Evolutionary conservation across 2,888 invertebrate species (phyloP).

Genomic region (Drosophila ezoana): DNA sequence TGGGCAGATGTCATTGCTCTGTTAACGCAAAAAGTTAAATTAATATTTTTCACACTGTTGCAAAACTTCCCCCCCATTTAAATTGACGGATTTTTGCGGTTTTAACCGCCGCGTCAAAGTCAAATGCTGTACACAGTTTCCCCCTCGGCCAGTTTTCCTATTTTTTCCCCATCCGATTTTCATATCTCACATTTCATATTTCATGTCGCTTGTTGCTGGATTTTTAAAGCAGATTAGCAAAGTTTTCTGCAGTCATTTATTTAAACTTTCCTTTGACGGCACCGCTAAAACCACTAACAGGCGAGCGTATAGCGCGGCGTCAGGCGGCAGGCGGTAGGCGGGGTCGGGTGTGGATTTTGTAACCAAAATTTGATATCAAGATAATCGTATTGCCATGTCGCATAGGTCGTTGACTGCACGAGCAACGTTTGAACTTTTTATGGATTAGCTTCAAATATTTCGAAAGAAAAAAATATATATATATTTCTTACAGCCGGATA

Average conservation of each 20-base stretch:
- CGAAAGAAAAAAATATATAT: neutral
- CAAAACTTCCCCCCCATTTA: slow-evolving; percentile 44
- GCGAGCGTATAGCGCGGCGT: neutral
- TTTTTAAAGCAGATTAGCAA: slow-evolving; percentile 74
- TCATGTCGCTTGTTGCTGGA: slow-evolving; percentile 35
- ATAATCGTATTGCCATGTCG: slow-evolving; percentile 53
- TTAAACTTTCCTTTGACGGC: slow-evolving; percentile 60
- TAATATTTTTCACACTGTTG: slow-evolving; percentile 73
- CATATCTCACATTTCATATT: slow-evolving; percentile 47
- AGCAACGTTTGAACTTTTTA: slow-evolving; percentile 1
- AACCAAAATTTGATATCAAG: slow-evolving; percentile 38
- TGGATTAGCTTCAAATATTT: slow-evolving; percentile 16
- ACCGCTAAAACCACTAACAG: slow-evolving; percentile 28
- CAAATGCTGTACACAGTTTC: slow-evolving; percentile 59
- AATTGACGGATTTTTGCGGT: slow-evolving; percentile 77
- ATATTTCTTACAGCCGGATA: slow-evolving; percentile 2
- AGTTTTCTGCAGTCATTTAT: slow-evolving; percentile 72
- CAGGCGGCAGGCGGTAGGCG: no score
- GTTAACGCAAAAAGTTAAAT: slow-evolving; percentile 76
- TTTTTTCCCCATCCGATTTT: slow-evolving; percentile 24
- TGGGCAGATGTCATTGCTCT: slow-evolving; percentile 62
- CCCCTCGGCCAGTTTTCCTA: neutral
- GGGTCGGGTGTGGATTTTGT: neutral
- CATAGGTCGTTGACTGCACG: slow-evolving; percentile 26
- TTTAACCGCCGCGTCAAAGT: slow-evolving; percentile 69